Conservation (phyloP, 2,113 vertebrate genomes). For the Macrotis lagotis region DNA sequence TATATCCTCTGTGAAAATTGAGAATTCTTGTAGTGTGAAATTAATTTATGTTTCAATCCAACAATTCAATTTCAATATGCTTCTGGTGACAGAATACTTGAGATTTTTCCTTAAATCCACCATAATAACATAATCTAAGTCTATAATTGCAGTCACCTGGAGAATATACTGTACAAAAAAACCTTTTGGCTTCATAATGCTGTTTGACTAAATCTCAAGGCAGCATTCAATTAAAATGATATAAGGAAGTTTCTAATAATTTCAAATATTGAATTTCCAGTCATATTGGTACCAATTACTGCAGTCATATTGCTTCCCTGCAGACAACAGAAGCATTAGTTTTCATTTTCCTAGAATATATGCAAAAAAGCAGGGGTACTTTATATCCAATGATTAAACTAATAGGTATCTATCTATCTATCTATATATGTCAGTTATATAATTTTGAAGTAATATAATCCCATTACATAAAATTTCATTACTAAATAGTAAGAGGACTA, state of each 20-base stretch:
- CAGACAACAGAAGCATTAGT: conserved; percentile 71
- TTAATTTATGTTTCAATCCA: background rate
- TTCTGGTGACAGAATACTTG: background rate
- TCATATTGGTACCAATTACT: conserved; percentile 53
- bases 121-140: conserved; percentile 51
- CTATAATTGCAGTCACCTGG: conserved; percentile 13
- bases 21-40: conserved; percentile 3
- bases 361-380: conserved; percentile 70
- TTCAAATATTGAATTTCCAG: conserved; percentile 63
- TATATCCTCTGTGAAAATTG: background rate
- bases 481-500: conserved; percentile 65
- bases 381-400: conserved; percentile 73
- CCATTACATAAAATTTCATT: conserved; percentile 65
- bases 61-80: background rate
- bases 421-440: conserved; percentile 73
- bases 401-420: conserved; percentile 73
- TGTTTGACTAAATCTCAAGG: conserved; percentile 78
- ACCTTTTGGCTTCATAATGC: conserved; percentile 65
- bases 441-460: conserved; percentile 71
- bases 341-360: conserved; percentile 76
- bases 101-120: conserved; percentile 42
- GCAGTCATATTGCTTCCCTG: conserved; percentile 44
- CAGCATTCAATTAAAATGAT: conserved; percentile 75
- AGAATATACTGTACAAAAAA: conserved; percentile 46
- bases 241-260: conserved; percentile 79